A percentile compares a stretch with the other conserved stretches of the same genome.
Evolutionary conservation across 2,797 vertebrate species (phyloP).

Genomic region (Anableps anableps): DNA sequence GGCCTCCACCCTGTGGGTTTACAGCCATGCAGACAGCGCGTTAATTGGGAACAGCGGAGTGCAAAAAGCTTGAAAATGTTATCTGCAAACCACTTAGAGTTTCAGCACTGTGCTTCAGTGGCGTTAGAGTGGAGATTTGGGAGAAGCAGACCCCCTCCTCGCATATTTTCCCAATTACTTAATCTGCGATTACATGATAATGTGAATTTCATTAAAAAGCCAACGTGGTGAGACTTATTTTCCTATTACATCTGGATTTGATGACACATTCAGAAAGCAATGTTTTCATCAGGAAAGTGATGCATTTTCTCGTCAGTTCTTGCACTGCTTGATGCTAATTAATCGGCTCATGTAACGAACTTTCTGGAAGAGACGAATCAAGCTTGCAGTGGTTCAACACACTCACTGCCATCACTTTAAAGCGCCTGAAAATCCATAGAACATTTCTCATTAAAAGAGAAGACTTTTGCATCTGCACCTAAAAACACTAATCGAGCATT

Average conservation of each 20-base stretch:
- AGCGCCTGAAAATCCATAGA: background rate
- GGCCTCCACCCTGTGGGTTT: slow-evolving; percentile 62
- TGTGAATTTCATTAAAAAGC: slow-evolving; percentile 10
- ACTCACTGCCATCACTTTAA: background rate
- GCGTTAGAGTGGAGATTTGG: background rate
- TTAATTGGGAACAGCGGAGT: slow-evolving; percentile 67
- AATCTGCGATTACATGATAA: slow-evolving; percentile 2
- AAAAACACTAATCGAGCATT: background rate
- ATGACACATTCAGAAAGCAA: slow-evolving; percentile 1
- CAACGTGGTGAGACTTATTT: slow-evolving; percentile 9
- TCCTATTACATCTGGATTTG: background rate
- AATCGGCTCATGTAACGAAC: background rate
- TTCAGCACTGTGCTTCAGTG: slow-evolving; percentile 25
- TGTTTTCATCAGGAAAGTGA: background rate
- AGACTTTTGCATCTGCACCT: background rate
- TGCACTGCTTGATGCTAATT: background rate
- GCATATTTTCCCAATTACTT: background rate
- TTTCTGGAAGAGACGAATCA: background rate
- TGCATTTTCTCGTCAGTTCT: background rate
- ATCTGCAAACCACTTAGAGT: slow-evolving; percentile 50
- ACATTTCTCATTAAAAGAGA: background rate
- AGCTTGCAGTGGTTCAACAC: background rate
- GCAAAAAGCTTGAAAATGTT: slow-evolving; percentile 52
- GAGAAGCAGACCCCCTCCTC: background rate
- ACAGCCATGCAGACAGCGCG: slow-evolving; percentile 45